Evolutionary conservation across 2,888 invertebrate genomes (phyloP), one percentile per base, ranked within the genome.

Genomic region (Rhagophthalmus giganteus): DNA sequence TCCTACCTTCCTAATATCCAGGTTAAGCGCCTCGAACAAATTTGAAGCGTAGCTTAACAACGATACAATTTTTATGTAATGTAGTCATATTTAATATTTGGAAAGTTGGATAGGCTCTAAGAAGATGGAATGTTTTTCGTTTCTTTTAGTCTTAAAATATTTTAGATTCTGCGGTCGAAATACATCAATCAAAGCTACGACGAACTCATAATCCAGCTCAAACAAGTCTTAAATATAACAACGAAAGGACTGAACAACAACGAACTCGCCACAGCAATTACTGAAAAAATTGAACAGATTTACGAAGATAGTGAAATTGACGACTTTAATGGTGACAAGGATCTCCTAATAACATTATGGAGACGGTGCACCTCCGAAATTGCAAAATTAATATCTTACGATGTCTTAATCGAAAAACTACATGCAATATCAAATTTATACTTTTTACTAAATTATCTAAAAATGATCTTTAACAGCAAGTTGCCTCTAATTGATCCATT

Each of bases 401-500:
- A 2, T 10, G 3, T 9, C 7, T 5, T 31, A 11, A 26, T 12
- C 2, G 16, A 48, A 20, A 44, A 58, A 30, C 45, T 65, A 9
- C 54, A 60, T 28, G 14, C 42, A 1, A 64, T 72, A 27, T 63
- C 69, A 2, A 67, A 69, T 52, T 44, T 68, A 12, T 71, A 72
- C 55, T 66, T 70, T 33, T 61, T 78, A 11, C 72, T 82, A 2
- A 84, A 84, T 57, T 70, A 81, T 11, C 58, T 84, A 1, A 80
- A 83, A 61, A 67, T 81, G 0, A 75, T 78, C 58, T 68, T 87
- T 2, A 79, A 84, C 65, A 78, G 82, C 0, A 80, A 83, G 68
- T 76, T 87, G 7, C 86, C 86, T 10, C 73, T 83, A 1, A 86
- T 94, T 2, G 96, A 96, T 77, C 93, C 94, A 0, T 84, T 90